These are phyloP conservation scores for Acleris cristana DNA, from an alignment of 2,888 invertebrate genomes.

Conservation along the genomic window DNA sequence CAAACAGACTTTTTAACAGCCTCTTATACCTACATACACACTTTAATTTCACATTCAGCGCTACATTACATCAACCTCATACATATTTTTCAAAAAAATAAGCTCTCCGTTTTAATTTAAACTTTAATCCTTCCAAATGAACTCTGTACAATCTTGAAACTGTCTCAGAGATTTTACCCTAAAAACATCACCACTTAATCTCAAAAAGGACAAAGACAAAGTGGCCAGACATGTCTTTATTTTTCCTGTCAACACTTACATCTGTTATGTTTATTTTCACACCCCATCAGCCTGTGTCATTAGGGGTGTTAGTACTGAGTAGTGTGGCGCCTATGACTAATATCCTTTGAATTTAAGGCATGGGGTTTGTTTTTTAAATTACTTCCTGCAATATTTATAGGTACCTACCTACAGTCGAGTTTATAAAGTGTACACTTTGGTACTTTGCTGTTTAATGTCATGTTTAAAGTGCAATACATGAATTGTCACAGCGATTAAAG, in stretches of 20 bases:
- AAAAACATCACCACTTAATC: constrained; percentile 24
- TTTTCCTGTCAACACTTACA: constrained; percentile 39
- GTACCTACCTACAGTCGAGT: no score
- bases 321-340: constrained; percentile 32
- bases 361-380: not conserved
- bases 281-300: constrained; percentile 36
- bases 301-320: constrained; percentile 36
- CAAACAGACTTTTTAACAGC: no score
- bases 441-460: no score
- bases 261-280: constrained; percentile 48
- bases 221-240: constrained; percentile 19
- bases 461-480: no score
- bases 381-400: no score
- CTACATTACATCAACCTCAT: no score
- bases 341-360: constrained; percentile 6
- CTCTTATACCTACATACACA: no score
- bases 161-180: not conserved
- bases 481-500: no score
- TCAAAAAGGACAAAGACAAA: constrained; percentile 23
- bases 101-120: not conserved
- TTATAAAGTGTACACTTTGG: no score
- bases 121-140: constrained; percentile 1
- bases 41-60: no score
- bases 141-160: not conserved
- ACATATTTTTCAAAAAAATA: not conserved